Conservation (phyloP, 2,888 invertebrate species). For the Catocala fraxini region DNA sequence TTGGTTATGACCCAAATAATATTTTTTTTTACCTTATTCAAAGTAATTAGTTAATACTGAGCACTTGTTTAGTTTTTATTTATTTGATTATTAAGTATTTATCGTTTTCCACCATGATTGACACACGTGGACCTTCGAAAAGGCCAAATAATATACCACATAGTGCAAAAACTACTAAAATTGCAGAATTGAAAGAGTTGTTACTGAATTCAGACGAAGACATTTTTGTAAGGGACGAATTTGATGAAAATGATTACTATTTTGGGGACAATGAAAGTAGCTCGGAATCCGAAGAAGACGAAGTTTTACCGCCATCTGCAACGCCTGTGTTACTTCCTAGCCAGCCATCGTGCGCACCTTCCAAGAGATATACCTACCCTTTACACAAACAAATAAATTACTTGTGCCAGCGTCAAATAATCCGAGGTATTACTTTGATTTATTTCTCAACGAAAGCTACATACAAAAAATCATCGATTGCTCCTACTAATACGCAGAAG, state of each 20-base stretch:
- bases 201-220: constrained; percentile 18
- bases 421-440: constrained; percentile 21
- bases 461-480: constrained; percentile 27
- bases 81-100: no score
- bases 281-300: constrained; percentile 24
- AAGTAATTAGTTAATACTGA: no score
- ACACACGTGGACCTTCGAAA: background rate
- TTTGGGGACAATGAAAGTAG: constrained; percentile 18
- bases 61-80: no score
- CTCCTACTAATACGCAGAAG: constrained; percentile 22
- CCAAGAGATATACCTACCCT: constrained; percentile 24
- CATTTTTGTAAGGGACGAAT: constrained; percentile 19
- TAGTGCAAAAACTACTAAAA: constrained; percentile 4
- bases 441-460: constrained; percentile 23
- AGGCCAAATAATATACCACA: background rate
- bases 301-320: background rate
- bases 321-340: background rate
- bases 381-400: constrained; percentile 15
- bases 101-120: background rate
- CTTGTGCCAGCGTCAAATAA: constrained; percentile 18
- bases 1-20: no score
- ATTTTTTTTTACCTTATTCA: no score
- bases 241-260: constrained; percentile 20
- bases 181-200: constrained; percentile 4
- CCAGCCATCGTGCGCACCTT: constrained; percentile 12